Evolutionary conservation across 2,888 invertebrate genomes (phyloP).

Genomic region (Thymelicus acteon): DNA sequence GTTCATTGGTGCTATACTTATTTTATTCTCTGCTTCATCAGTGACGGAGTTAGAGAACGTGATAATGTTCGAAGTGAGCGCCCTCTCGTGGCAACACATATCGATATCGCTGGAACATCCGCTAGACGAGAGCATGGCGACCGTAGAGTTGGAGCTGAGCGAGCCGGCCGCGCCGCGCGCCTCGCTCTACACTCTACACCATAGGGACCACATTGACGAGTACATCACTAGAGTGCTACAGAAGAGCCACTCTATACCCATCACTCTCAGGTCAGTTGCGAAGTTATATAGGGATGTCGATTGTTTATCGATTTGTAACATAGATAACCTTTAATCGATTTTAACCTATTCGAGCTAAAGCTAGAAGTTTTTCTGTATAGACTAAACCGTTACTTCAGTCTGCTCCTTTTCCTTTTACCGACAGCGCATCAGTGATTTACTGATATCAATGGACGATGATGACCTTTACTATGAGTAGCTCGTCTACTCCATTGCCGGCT

Average conservation of each 20-base stretch:
- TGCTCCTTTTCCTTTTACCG: too few relatives aligned
- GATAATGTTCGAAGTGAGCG: slow-evolving; percentile 96
- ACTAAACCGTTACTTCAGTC: too few relatives aligned
- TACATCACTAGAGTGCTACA: slow-evolving; percentile 88
- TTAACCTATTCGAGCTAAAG: too few relatives aligned
- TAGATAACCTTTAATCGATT: too few relatives aligned
- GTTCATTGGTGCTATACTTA: too few relatives aligned
- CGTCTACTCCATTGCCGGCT: too few relatives aligned
- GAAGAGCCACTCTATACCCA: slow-evolving; percentile 95
- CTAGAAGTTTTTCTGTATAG: too few relatives aligned
- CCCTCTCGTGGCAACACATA: slow-evolving; percentile 94
- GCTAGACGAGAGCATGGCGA: slow-evolving; percentile 95
- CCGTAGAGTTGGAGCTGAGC: slow-evolving; percentile 93
- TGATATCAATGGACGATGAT: too few relatives aligned
- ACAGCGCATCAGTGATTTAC: too few relatives aligned
- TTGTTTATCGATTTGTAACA: too few relatives aligned
- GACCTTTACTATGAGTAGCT: too few relatives aligned
- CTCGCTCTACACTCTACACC: slow-evolving; percentile 87
- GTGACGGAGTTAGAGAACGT: slow-evolving; percentile 88
- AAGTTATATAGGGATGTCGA: too few relatives aligned
- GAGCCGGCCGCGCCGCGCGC: slow-evolving; percentile 93
- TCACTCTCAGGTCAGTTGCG: slow-evolving; percentile 88
- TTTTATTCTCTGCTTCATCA: slow-evolving; percentile 18
- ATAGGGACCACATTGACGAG: slow-evolving; percentile 70
- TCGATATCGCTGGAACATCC: slow-evolving; percentile 97